Evolutionary conservation across 2,113 vertebrate genomes (phyloP).

Genomic region (Egretta garzetta): DNA sequence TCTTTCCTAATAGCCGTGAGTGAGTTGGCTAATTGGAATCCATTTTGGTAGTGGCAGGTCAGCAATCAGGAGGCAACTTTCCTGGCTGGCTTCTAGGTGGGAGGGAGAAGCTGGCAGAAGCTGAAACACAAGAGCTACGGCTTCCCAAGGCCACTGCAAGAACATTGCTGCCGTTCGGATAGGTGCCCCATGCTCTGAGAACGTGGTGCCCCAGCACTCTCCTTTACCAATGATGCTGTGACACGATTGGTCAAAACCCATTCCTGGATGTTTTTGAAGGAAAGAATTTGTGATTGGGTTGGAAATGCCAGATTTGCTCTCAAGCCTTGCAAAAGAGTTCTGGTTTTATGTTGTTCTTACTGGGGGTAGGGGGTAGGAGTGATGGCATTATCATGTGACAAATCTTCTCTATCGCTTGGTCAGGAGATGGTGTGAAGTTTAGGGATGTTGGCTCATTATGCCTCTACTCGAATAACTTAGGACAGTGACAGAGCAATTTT

Average conservation of each 20-base stretch:
- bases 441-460: not conserved
- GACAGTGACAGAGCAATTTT: not conserved
- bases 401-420: not conserved
- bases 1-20: slow-evolving; percentile 36
- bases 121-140: not conserved
- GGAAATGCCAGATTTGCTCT: slow-evolving; percentile 13
- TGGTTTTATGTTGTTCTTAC: not conserved
- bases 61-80: slow-evolving; percentile 44
- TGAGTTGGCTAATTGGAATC: slow-evolving; percentile 60
- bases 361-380: not conserved
- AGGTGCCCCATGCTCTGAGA: not conserved
- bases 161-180: not conserved
- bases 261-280: not conserved
- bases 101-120: not conserved
- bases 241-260: not conserved
- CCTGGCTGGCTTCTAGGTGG: slow-evolving; percentile 19
- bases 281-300: not conserved
- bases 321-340: not conserved
- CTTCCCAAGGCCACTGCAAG: not conserved
- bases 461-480: not conserved
- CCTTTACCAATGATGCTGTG: not conserved
- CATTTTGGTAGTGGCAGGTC: slow-evolving; percentile 58
- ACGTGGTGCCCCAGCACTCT: not conserved
- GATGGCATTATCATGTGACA: not conserved
- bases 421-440: not conserved